phyloP scores from a whole-genome alignment of 2,797 vertebrate species.

The Bradypus variegatus region DNA sequence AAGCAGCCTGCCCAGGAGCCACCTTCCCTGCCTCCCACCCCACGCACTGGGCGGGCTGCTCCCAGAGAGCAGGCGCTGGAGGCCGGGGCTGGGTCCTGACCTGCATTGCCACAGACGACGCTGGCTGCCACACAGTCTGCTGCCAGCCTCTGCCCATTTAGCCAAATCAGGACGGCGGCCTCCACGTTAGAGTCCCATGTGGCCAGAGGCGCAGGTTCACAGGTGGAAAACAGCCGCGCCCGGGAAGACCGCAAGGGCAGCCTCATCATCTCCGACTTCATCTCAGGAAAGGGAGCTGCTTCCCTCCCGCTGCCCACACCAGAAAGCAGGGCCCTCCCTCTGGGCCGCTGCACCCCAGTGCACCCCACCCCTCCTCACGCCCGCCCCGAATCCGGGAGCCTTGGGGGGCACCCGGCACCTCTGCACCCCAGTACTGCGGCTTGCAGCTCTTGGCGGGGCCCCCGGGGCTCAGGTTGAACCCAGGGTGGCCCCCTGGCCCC shows the following conservation, averaged over 20 bases:
- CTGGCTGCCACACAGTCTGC: not conserved
- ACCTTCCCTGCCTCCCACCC: not conserved
- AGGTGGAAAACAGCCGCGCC: not conserved
- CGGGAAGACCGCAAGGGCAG: not conserved
- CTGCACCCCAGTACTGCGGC: not conserved
- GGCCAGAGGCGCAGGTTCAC: not conserved
- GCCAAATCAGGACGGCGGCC: not conserved
- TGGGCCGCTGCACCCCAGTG: no score
- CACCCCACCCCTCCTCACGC: no score
- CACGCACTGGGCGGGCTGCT: not conserved
- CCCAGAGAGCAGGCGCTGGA: not conserved
- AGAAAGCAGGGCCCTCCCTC: not conserved
- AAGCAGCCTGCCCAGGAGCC: not conserved
- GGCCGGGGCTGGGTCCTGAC: not conserved
- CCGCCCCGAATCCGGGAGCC: no score
- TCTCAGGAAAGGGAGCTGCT: not conserved
- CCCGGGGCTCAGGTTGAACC: not conserved
- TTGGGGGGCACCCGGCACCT: no score
- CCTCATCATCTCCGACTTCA: not conserved
- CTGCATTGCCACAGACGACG: not conserved
- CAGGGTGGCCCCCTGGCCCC: not conserved
- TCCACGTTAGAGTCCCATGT: not conserved
- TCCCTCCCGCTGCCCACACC: not conserved
- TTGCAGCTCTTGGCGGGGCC: not conserved
- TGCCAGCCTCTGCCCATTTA: not conserved